Conservation (phyloP, 2,113 vertebrate species). For the Pterocles orientalis region DNA sequence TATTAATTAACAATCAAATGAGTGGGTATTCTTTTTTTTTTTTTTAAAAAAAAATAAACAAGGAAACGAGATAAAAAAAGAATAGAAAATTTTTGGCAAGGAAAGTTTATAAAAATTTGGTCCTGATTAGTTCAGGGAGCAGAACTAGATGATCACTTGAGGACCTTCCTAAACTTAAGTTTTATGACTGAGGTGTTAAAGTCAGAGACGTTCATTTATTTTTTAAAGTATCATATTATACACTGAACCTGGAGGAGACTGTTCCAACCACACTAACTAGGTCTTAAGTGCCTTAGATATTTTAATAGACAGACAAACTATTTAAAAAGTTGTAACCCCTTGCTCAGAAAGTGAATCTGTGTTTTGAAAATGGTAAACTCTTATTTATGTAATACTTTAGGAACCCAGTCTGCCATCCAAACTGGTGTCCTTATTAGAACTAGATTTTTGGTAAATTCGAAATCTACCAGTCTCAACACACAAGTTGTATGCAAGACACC, state of each 20-base stretch:
- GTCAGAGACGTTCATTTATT: not conserved
- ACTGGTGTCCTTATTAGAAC: not conserved
- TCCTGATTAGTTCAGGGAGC: not conserved
- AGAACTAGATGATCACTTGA: not conserved
- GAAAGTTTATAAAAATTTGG: not conserved
- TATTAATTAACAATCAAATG: not conserved
- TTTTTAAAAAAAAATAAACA: not conserved
- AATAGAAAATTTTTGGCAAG: not conserved
- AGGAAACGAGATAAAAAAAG: not conserved
- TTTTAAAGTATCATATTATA: not conserved
- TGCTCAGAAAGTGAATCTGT: not conserved
- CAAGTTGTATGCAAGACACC: not conserved
- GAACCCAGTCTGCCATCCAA: not conserved
- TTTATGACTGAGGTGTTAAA: not conserved
- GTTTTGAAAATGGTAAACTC: not conserved
- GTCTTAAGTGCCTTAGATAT: not conserved
- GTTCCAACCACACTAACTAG: not conserved
- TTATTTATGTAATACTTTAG: not conserved
- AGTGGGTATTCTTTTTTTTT: not conserved
- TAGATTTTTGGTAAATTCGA: not conserved
- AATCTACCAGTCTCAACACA: not conserved
- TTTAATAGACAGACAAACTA: not conserved
- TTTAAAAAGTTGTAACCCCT: not conserved
- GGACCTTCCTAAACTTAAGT: not conserved
- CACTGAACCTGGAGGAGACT: not conserved